Percentiles rank a stretch among this genome's conserved stretches.
These are phyloP conservation scores for Mythimna ferrago DNA, from an alignment of 2,888 invertebrate species.

Conservation along the genomic window DNA sequence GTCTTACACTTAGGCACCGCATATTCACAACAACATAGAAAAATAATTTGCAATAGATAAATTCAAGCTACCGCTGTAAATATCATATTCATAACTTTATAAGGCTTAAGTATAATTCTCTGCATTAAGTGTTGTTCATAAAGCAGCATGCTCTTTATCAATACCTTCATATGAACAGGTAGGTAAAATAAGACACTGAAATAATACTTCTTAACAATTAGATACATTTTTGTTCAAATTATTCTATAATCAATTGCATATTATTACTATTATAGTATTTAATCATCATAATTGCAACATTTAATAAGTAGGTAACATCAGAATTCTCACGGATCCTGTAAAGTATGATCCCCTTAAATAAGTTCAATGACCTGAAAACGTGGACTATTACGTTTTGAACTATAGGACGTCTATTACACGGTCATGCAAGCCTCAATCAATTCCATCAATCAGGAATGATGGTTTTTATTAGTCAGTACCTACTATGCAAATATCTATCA, in stretches of 20 bases:
- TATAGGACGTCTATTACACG: background rate
- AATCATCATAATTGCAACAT: background rate
- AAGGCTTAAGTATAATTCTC: background rate
- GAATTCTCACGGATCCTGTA: background rate
- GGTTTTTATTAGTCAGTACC: too few species aligned
- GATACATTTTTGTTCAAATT: constrained; percentile 1
- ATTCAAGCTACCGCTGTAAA: constrained; percentile 23
- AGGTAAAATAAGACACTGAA: background rate
- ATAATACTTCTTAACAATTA: constrained; percentile 5
- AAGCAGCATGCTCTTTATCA: constrained; percentile 6
- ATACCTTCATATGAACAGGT: constrained; percentile 17
- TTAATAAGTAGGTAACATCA: background rate
- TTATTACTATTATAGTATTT: background rate
- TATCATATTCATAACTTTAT: background rate
- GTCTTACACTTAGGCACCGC: constrained; percentile 83
- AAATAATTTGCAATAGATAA: constrained; percentile 30
- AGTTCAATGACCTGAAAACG: background rate
- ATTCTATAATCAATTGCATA: too few species aligned
- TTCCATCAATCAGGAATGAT: too few species aligned
- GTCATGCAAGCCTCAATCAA: too few species aligned
- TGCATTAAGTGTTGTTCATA: background rate
- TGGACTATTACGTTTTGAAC: background rate
- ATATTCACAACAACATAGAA: constrained; percentile 68
- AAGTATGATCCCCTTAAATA: background rate
- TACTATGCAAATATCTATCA: too few species aligned